A percentile compares a stretch with the other conserved stretches of the same genome.
These are phyloP conservation scores for Fopius arisanus DNA, from an alignment of 1,140 invertebrate genomes.

Conservation along the genomic window DNA sequence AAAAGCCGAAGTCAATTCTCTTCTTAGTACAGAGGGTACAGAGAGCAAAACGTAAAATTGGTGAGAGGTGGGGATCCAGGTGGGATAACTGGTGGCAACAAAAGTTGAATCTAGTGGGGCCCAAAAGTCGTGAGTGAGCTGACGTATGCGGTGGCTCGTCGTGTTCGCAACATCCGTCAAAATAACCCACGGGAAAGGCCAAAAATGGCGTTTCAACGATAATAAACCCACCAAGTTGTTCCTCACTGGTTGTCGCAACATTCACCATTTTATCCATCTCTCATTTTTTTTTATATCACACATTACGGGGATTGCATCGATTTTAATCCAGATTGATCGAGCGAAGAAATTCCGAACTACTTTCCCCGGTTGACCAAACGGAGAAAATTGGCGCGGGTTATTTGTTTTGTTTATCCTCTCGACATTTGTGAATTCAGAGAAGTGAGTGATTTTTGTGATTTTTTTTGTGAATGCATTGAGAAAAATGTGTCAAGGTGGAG, in stretches of 20 bases:
- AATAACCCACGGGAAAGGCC: slow-evolving; percentile 29
- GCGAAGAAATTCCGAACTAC: not conserved
- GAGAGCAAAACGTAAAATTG: not conserved
- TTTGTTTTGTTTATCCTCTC: not conserved
- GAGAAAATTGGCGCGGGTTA: not conserved
- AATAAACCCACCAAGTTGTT: slow-evolving; percentile 13
- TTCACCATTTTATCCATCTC: not conserved
- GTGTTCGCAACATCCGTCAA: slow-evolving; percentile 37
- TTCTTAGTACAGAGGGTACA: too few species aligned
- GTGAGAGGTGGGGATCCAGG: not conserved
- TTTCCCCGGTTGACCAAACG: not conserved
- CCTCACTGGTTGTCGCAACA: slow-evolving; percentile 5
- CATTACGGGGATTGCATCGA: not conserved
- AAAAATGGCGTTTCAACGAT: slow-evolving; percentile 54
- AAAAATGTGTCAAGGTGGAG: not conserved
- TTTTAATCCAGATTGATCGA: not conserved
- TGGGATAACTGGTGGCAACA: slow-evolving; percentile 35
- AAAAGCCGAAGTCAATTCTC: too few species aligned
- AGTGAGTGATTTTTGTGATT: not conserved
- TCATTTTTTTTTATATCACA: not conserved
- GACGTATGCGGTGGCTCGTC: slow-evolving; percentile 35
- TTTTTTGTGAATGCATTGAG: not conserved
- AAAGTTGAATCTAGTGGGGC: slow-evolving; percentile 2
- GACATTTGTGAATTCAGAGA: not conserved
- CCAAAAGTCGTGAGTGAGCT: slow-evolving; percentile 36